A percentile compares a stretch with the other conserved stretches of the same genome.
phyloP scores from a whole-genome alignment of 1,140 invertebrate species.

The Probaryconus sp. region DNA sequence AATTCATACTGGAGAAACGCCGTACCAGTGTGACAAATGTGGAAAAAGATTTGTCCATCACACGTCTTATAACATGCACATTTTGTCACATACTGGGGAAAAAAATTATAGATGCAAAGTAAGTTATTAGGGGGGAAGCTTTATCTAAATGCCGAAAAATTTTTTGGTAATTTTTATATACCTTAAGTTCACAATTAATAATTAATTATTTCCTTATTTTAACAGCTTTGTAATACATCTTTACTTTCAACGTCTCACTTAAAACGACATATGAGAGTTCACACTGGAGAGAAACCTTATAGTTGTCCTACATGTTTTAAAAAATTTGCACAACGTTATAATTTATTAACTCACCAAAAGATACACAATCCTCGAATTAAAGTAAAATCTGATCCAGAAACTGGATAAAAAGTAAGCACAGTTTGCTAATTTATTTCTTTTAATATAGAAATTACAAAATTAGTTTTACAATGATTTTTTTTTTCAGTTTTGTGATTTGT shows the following conservation, averaged over 20 bases:
- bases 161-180: too few species aligned
- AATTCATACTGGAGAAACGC: conserved; percentile 84
- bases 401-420: too few species aligned
- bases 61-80: conserved; percentile 84
- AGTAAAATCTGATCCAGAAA: too few species aligned
- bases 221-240: conserved; percentile 78
- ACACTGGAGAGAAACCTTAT: conserved; percentile 84
- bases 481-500: too few species aligned
- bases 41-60: conserved; percentile 85
- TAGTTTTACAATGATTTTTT: too few species aligned
- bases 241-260: conserved; percentile 82
- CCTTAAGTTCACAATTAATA: too few species aligned
- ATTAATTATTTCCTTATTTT: conserved; percentile 76
- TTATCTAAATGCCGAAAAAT: not conserved
- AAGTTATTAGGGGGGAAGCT: conserved; percentile 75
- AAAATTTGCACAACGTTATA: conserved; percentile 83
- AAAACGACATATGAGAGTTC: conserved; percentile 83
- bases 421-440: too few species aligned
- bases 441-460: too few species aligned
- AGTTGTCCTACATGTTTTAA: conserved; percentile 82
- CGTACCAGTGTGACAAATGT: conserved; percentile 83
- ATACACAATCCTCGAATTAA: conserved; percentile 74
- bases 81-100: conserved; percentile 81
- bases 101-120: conserved; percentile 82
- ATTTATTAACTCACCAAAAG: conserved; percentile 77